Evolutionary conservation across 2,797 vertebrate genomes (phyloP).

Genomic region (Oophaga sylvatica): DNA sequence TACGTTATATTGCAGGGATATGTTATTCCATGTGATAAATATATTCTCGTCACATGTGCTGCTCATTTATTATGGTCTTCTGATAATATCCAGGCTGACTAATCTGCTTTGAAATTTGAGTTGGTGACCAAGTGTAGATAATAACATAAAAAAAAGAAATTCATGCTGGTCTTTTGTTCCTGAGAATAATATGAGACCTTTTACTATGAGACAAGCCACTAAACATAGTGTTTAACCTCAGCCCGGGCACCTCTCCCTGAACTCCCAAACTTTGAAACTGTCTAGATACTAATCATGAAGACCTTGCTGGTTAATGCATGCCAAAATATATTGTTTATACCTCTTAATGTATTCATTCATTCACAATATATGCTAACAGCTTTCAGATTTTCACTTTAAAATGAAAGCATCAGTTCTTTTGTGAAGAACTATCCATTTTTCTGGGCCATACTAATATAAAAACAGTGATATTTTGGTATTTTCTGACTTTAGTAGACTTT

Average conservation of each 20-base stretch:
- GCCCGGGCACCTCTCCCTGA: conserved; percentile 24
- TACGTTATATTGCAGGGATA: not conserved
- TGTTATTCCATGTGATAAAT: not conserved
- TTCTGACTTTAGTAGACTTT: too few relatives aligned
- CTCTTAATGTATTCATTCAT: conserved; percentile 1
- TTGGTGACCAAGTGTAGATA: conserved; percentile 45
- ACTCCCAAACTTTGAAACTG: conserved; percentile 4
- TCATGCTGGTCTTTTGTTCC: conserved; percentile 37
- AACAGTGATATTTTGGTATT: too few relatives aligned
- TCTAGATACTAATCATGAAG: not conserved
- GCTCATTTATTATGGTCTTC: conserved; percentile 27
- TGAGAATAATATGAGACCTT: conserved; percentile 42
- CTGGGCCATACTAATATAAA: too few relatives aligned
- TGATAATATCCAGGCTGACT: conserved; percentile 40
- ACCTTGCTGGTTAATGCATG: not conserved
- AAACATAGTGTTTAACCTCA: conserved; percentile 47
- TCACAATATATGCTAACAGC: not conserved
- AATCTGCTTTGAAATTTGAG: conserved; percentile 50
- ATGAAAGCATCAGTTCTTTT: not conserved
- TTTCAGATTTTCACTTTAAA: not conserved
- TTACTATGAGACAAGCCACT: conserved; percentile 29
- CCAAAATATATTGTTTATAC: not conserved
- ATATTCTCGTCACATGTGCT: conserved; percentile 31
- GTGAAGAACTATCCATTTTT: not conserved
- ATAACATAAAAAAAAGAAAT: conserved; percentile 36